Base-by-base conservation (phyloP, 2,797 vertebrate genomes). In the Pogoniulus pusillus region DNA sequence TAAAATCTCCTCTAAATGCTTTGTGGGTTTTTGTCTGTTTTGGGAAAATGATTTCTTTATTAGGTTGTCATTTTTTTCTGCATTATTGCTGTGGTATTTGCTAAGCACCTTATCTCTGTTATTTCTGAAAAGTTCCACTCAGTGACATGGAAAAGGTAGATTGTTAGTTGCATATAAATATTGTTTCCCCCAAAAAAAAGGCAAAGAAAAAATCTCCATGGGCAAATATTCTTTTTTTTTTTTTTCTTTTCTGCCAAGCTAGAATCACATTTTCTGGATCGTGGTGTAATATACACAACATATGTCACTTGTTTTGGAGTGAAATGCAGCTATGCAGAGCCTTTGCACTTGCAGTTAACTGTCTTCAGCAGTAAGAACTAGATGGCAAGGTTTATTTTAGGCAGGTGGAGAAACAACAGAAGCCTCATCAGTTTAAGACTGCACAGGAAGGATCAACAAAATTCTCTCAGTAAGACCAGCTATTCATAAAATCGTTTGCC, bases 401-500 rank as follows among this genome's bases (percentile, higher is more conserved):
- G 54, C 6, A 1, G 77, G 59, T 64, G 16, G 23, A 89, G 60
- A 71, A 83, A 91, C 89, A 78, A 87, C 75, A 72, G 29, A 93
- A 22, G 15, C n/a, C 24, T 92, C 82, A 65, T 12, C 55, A 70
- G 60, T 60, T 87, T 80, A 82, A 76, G 55, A 65, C 8, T 69
- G 37, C 22, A 91, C 85, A 85, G 24, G 59, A 85, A 53, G 5
- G 8, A 45, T 80, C 87, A 49, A 69, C 57, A 47, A 54, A 86
- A 71, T 70, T 30, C 17, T 88, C n/a, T 69, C 55, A 78, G 66
- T 53, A 81, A 26, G 55, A 87, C 87, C 77, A 90, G 81, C 65
- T 95, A 82, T 82, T 95, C 69, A 22, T 66, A 68, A 85, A 91
- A 76, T 51, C 29, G 59, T 76, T 91, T 89, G 55, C 74, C 69